Conservation (phyloP, 2,888 invertebrate genomes). For the Troides oblongomaculatus region DNA sequence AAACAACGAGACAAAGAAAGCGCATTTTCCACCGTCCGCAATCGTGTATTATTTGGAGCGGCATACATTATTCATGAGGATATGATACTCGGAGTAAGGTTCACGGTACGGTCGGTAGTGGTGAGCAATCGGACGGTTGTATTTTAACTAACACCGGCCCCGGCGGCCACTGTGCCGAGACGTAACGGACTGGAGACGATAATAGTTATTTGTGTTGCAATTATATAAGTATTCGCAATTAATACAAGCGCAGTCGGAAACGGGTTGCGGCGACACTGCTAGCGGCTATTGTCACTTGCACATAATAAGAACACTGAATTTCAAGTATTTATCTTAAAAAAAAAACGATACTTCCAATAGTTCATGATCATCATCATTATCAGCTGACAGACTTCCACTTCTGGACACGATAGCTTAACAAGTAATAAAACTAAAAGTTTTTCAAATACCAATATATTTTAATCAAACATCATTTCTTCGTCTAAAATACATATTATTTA, state of each 20-base stretch:
- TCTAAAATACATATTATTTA: too few relatives aligned
- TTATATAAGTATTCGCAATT: slow-evolving; percentile 51
- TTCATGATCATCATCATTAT: too few relatives aligned
- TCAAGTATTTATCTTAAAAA: too few relatives aligned
- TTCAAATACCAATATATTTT: too few relatives aligned
- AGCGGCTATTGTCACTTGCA: neutral
- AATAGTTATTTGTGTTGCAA: slow-evolving; percentile 46
- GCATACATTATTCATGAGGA: slow-evolving; percentile 56
- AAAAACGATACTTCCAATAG: too few relatives aligned
- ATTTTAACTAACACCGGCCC: slow-evolving; percentile 36
- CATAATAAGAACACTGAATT: too few relatives aligned
- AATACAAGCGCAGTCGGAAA: slow-evolving; percentile 14
- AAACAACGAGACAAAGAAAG: slow-evolving; percentile 59
- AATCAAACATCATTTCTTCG: too few relatives aligned
- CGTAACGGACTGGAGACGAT: slow-evolving; percentile 40
- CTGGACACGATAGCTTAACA: too few relatives aligned
- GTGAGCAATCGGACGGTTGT: slow-evolving; percentile 18
- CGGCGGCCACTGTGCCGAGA: slow-evolving; percentile 44
- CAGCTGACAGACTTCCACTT: too few relatives aligned
- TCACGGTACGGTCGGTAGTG: slow-evolving; percentile 56
- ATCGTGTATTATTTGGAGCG: slow-evolving; percentile 76
- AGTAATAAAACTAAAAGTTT: too few relatives aligned
- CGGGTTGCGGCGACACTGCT: neutral
- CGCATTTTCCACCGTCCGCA: slow-evolving; percentile 36
- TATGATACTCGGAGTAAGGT: slow-evolving; percentile 66